phyloP scores from a whole-genome alignment of 2,888 invertebrate species.

The Drosophila hamatofila region DNA sequence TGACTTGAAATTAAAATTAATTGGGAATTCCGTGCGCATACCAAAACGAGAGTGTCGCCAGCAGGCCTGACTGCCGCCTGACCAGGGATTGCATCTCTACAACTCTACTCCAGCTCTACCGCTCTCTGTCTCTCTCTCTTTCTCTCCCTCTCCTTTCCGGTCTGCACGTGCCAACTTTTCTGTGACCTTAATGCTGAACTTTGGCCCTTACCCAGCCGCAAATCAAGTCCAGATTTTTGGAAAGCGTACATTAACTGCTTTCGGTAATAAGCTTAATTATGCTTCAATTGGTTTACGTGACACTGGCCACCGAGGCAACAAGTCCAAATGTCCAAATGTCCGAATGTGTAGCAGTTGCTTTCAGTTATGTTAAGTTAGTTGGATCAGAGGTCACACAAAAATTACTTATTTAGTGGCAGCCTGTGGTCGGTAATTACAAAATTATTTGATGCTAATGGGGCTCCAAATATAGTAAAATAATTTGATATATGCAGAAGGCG shows the following conservation, averaged over 20 bases:
- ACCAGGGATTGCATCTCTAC: slow-evolving; percentile 33
- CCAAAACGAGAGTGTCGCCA: slow-evolving; percentile 67
- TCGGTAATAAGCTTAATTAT: slow-evolving; percentile 83
- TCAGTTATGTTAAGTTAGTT: slow-evolving; percentile 19
- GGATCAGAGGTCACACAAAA: slow-evolving; percentile 15
- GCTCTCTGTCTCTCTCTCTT: background rate
- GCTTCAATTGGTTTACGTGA: slow-evolving; percentile 79
- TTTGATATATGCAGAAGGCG: background rate
- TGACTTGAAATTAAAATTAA: slow-evolving; percentile 84
- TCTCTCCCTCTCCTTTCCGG: background rate
- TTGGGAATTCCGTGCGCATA: slow-evolving; percentile 82
- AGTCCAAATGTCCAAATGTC: slow-evolving; percentile 33
- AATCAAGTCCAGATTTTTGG: slow-evolving; percentile 54
- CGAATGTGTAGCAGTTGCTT: slow-evolving; percentile 38
- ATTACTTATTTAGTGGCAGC: slow-evolving; percentile 38
- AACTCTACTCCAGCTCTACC: background rate
- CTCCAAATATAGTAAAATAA: background rate
- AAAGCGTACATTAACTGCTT: slow-evolving; percentile 61
- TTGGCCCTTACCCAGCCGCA: slow-evolving; percentile 37
- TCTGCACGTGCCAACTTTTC: slow-evolving; percentile 24
- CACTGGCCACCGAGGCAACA: slow-evolving; percentile 35
- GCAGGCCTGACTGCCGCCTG: slow-evolving; percentile 31
- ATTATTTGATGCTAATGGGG: slow-evolving; percentile 9
- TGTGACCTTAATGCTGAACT: slow-evolving; percentile 51
- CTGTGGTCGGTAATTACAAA: slow-evolving; percentile 23